A percentile compares a stretch with the other conserved stretches of the same genome.
phyloP scores from a whole-genome alignment of 2,888 invertebrate genomes.

The Andricus curvator region DNA sequence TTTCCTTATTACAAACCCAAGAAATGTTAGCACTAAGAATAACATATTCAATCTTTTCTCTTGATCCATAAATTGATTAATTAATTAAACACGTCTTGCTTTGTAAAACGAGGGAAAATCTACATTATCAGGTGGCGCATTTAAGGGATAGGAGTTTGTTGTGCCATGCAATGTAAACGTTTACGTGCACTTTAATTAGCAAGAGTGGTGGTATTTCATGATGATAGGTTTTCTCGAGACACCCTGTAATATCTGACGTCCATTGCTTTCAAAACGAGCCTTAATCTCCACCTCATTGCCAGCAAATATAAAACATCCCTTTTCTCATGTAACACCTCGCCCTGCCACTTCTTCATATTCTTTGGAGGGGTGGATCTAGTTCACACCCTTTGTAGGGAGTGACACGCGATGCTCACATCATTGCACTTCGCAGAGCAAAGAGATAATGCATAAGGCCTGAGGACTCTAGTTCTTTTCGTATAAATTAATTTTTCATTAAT shows the following conservation, averaged over 20 bases:
- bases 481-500: not conserved
- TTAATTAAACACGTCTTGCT: not conserved
- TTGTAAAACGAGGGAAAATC: not conserved
- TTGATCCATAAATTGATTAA: not conserved
- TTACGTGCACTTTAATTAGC: conserved; percentile 33
- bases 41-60: not conserved
- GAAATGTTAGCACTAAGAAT: too few species aligned
- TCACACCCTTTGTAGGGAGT: conserved; percentile 60
- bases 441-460: conserved; percentile 39
- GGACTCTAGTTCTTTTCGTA: not conserved
- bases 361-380: conserved; percentile 52
- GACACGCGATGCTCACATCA: conserved; percentile 77
- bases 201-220: conserved; percentile 26
- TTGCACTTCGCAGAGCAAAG: conserved; percentile 58
- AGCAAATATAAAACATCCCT: conserved; percentile 75
- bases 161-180: conserved; percentile 15
- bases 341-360: conserved; percentile 50
- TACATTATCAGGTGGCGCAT: not conserved
- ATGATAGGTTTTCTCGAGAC: conserved; percentile 24
- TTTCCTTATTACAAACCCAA: not conserved
- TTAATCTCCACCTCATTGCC: conserved; percentile 66
- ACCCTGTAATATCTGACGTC: conserved; percentile 55
- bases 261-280: conserved; percentile 66
- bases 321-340: conserved; percentile 58
- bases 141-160: not conserved